Base-by-base conservation (phyloP, 2,888 invertebrate genomes). In the Pristionchus exspectatus region DNA sequence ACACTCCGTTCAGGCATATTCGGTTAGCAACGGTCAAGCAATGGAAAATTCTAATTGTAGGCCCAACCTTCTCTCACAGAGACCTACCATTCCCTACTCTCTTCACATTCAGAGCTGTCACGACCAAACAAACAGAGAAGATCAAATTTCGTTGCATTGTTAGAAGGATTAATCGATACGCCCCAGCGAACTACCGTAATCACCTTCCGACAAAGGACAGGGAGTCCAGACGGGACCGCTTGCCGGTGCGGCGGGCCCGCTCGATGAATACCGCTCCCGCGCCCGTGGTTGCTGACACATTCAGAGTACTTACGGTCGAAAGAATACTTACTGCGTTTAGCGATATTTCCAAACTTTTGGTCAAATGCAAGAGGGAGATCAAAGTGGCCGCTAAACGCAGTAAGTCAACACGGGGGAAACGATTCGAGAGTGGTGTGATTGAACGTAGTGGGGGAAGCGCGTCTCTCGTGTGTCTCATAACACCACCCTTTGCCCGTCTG, bases 181-280 rank as follows among this genome's bases (percentile, higher is more conserved):
- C 27, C 63, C 63, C 63, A n/a, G 30, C 66, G 0, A 21, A 27
- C 81, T 27, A 81, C 81, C 81, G 50, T 81, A 85, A 59, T 85
- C 84, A 87, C 87, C 87, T 87, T 87, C 69, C 87, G 27, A 87
- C 87, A 69, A 87, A 87, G 63, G 87, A 87, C 69, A 87, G 69
- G 27, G 66, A 69, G 63, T 87, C 87, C 50, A 69, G 69, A 69
- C 87, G 87, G 50, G 87, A 87, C 69, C 87, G 87, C 87, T 87
- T 63, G 63, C 87, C 87, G 66, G 87, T 87, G 69, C 87, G 87
- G 4, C 87, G n/a, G 66, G 87, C 87, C 44, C 87, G 87, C 69
- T 87, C 87, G 54, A 87, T 54, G 66, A 69, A 63, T 38, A 87
- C 87, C 27, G 87, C 87, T 87, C 87, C 87, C 69, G 87, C 87